Conservation (phyloP, 2,888 invertebrate genomes). For the Panopea generosa region DNA sequence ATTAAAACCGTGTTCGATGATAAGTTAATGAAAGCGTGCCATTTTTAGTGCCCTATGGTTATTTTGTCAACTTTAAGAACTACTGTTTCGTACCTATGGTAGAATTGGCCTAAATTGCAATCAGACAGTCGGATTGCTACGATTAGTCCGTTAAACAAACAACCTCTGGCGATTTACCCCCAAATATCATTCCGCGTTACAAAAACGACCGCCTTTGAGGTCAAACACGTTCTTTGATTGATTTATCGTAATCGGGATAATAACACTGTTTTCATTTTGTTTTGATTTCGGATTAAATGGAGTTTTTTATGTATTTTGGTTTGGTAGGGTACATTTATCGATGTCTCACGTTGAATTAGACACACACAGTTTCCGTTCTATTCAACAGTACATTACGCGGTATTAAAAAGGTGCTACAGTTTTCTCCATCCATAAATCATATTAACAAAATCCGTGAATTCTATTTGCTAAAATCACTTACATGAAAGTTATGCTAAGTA, state of each 20-base stretch:
- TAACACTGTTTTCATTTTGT: constrained; percentile 47
- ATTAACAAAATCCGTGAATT: too few species aligned
- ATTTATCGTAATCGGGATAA: constrained; percentile 39
- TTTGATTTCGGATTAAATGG: constrained; percentile 39
- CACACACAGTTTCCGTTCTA: too few species aligned
- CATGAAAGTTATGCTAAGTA: too few species aligned
- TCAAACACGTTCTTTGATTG: constrained; percentile 40
- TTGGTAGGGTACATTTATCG: too few species aligned
- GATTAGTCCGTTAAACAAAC: constrained; percentile 53
- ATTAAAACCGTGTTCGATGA: constrained; percentile 1
- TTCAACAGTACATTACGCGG: too few species aligned
- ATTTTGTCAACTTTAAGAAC: constrained; percentile 27
- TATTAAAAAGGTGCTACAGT: too few species aligned
- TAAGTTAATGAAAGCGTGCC: background rate
- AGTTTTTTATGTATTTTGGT: constrained; percentile 1
- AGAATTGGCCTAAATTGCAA: constrained; percentile 52
- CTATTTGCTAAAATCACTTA: too few species aligned
- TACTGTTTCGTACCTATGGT: constrained; percentile 28
- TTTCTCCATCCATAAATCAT: too few species aligned
- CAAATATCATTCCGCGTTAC: constrained; percentile 33
- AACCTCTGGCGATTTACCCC: constrained; percentile 50
- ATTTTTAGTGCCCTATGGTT: constrained; percentile 18
- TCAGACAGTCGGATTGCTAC: constrained; percentile 62
- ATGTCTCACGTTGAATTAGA: too few species aligned
- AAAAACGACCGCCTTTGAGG: constrained; percentile 51